Percentiles rank a stretch among this genome's conserved stretches.
Evolutionary conservation across 2,113 vertebrate genomes (phyloP).

Genomic region (Myotis brandtii): DNA sequence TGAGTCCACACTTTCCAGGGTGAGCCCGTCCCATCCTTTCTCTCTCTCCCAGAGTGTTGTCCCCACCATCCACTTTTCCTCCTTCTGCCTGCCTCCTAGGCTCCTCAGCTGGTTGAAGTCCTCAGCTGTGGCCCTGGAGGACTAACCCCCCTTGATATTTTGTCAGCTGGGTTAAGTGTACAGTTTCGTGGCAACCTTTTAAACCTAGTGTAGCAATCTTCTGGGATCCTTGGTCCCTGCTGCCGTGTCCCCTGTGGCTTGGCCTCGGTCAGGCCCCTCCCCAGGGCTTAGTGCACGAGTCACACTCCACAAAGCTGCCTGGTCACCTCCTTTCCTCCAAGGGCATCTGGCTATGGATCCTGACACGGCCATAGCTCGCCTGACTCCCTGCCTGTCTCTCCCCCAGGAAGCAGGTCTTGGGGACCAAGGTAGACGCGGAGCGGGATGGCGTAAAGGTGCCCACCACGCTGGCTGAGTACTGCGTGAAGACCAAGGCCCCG

Average conservation of each 20-base stretch:
- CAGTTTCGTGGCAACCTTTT: not conserved
- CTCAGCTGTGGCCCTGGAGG: not conserved
- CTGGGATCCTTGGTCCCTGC: not conserved
- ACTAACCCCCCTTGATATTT: not conserved
- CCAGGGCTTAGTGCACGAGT: not conserved
- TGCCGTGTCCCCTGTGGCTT: not conserved
- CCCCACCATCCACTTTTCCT: not conserved
- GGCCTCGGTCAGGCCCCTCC: not conserved
- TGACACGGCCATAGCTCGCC: not conserved
- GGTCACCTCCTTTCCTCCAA: not conserved
- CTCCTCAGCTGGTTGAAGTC: not conserved
- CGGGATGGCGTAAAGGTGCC: conserved; percentile 96
- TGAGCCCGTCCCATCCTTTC: not conserved
- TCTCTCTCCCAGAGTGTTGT: not conserved
- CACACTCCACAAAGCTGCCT: not conserved
- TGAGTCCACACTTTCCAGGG: not conserved
- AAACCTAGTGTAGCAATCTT: not conserved
- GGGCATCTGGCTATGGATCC: not conserved
- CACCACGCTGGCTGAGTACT: conserved; percentile 96
- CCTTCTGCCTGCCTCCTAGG: not conserved
- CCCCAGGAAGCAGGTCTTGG: conserved; percentile 92
- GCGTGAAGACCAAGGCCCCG: conserved; percentile 93
- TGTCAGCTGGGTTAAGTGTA: not conserved
- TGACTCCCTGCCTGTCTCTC: not conserved
- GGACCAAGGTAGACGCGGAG: conserved; percentile 95